Conservation (phyloP, 2,113 vertebrate genomes). For the Gavia stellata region DNA sequence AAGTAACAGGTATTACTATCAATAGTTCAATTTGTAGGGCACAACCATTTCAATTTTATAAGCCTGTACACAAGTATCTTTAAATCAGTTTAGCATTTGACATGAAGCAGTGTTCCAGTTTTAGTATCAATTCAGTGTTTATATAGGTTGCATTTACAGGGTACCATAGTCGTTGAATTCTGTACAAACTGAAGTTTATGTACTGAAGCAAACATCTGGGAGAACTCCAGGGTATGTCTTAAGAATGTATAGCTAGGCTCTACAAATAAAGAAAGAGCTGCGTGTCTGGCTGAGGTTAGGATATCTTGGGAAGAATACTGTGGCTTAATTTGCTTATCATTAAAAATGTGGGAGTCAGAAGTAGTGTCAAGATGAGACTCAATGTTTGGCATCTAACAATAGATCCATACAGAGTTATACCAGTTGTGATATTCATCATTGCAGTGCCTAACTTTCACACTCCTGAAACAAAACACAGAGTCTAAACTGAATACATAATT, state of each 20-base stretch:
- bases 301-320: background rate
- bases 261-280: background rate
- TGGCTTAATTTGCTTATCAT: background rate
- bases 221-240: background rate
- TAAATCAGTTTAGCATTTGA: conserved; percentile 34
- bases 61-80: background rate
- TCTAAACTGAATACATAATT: background rate
- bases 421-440: background rate
- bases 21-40: conserved; percentile 22
- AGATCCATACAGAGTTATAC: background rate
- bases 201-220: background rate
- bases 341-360: background rate
- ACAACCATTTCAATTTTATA: conserved; percentile 21
- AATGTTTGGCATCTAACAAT: background rate
- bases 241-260: background rate
- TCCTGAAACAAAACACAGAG: background rate
- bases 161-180: background rate
- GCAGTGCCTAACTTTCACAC: background rate
- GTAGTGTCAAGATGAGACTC: background rate
- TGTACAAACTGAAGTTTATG: conserved; percentile 18
- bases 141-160: conserved; percentile 21
- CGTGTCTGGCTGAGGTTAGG: background rate
- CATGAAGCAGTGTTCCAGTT: conserved; percentile 7
- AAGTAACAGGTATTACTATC: background rate
- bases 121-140: conserved; percentile 31